Evolutionary conservation across 2,797 vertebrate genomes (phyloP).

Genomic region (Eospalax fontanierii): DNA sequence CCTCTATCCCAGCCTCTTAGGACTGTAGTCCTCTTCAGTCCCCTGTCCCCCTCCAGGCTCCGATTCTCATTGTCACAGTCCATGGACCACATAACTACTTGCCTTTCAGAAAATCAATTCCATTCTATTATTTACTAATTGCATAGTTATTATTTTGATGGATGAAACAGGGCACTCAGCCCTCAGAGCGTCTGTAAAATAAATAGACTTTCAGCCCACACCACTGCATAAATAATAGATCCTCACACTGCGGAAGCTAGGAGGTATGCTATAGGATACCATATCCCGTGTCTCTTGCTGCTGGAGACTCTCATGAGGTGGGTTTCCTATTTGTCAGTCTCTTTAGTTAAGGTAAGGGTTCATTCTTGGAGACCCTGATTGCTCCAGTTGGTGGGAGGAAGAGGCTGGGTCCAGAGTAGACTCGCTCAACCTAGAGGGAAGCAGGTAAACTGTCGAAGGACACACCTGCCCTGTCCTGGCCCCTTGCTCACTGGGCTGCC

Average conservation of each 20-base stretch:
- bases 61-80: background rate
- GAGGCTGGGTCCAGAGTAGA: background rate
- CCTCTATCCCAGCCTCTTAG: background rate
- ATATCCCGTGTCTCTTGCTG: background rate
- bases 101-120: conserved; percentile 54
- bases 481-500: rapidly evolving
- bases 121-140: conserved; percentile 74
- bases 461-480: background rate
- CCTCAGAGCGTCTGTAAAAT: conserved; percentile 56
- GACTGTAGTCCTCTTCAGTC: background rate
- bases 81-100: background rate
- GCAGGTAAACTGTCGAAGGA: background rate
- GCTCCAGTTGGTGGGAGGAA: background rate
- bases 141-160: conserved; percentile 77
- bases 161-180: conserved; percentile 24
- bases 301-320: background rate
- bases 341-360: background rate
- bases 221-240: conserved; percentile 34
- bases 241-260: background rate
- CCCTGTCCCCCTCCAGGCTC: background rate
- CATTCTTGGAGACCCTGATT: background rate
- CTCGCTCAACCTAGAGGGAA: background rate
- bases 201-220: conserved; percentile 54
- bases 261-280: background rate
- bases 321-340: background rate